These are phyloP conservation scores for Coptodon bakossiorum DNA, from an alignment of 2,113 vertebrate genomes.

Conservation along the genomic window DNA sequence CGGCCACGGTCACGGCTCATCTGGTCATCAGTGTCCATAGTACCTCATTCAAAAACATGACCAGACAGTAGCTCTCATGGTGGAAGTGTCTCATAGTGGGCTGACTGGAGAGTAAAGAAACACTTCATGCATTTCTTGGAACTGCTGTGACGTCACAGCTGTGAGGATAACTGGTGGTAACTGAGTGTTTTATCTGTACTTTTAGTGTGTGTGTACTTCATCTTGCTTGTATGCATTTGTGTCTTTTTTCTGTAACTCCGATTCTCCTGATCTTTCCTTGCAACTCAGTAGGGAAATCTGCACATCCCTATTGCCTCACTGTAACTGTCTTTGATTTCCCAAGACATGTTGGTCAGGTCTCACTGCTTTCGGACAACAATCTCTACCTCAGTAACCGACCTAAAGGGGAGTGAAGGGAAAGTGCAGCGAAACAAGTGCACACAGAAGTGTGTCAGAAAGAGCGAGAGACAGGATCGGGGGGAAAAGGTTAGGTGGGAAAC, in stretches of 20 bases:
- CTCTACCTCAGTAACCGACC: conserved; percentile 1
- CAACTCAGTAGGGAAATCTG: conserved; percentile 1
- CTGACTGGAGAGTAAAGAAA: conserved; percentile 24
- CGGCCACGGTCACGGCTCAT: no score
- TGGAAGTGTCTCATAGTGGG: neutral
- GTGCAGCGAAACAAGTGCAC: neutral
- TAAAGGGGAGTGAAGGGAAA: conserved; percentile 11
- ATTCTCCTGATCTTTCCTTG: neutral
- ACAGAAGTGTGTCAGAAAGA: neutral
- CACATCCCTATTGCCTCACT: neutral
- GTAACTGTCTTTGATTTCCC: conserved; percentile 65
- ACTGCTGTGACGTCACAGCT: conserved; percentile 37
- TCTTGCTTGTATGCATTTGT: neutral
- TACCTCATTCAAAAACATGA: neutral
- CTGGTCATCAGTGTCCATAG: no score
- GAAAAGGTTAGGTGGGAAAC: conserved; percentile 30
- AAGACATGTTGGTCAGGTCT: conserved; percentile 57
- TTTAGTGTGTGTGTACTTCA: neutral
- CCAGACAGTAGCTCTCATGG: neutral
- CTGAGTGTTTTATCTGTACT: neutral
- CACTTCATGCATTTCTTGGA: neutral
- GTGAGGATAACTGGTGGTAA: conserved; percentile 3
- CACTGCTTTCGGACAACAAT: conserved; percentile 54
- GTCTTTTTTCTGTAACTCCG: neutral
- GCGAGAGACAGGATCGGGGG: neutral